Conservation (phyloP, 2,113 vertebrate species). For the Pogonocichla stellata region DNA sequence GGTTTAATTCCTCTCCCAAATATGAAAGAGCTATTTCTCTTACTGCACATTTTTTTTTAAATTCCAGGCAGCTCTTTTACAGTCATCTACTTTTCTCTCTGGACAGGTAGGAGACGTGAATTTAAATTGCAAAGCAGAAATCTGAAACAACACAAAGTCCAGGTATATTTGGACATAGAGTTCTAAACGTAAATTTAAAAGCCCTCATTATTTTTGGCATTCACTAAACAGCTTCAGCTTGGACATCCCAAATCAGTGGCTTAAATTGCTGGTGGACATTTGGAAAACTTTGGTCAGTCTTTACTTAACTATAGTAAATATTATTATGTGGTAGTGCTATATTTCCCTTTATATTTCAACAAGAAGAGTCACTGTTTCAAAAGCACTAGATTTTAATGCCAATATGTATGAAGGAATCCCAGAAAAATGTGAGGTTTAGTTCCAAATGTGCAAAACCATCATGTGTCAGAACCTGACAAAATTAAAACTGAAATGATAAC, state of each 20-base stretch:
- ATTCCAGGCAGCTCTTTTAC: constrained; percentile 4
- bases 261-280: constrained; percentile 2
- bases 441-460: neutral
- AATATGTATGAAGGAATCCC: neutral
- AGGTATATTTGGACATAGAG: neutral
- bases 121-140: constrained; percentile 36
- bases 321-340: neutral
- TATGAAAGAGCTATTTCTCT: neutral
- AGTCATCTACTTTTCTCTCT: neutral
- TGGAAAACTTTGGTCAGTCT: constrained; percentile 21
- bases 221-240: neutral
- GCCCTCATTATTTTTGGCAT: constrained; percentile 38
- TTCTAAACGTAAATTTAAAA: constrained; percentile 28
- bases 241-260: neutral
- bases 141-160: constrained; percentile 8
- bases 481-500: neutral
- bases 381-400: neutral
- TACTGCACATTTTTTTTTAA: neutral
- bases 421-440: constrained; percentile 4
- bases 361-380: constrained; percentile 1
- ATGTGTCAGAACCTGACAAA: neutral
- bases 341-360: constrained; percentile 26
- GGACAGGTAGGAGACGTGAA: neutral
- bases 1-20: neutral
- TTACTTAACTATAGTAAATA: constrained; percentile 45